phyloP scores from a whole-genome alignment of 2,797 vertebrate genomes.

The Phylloscopus collybita region DNA sequence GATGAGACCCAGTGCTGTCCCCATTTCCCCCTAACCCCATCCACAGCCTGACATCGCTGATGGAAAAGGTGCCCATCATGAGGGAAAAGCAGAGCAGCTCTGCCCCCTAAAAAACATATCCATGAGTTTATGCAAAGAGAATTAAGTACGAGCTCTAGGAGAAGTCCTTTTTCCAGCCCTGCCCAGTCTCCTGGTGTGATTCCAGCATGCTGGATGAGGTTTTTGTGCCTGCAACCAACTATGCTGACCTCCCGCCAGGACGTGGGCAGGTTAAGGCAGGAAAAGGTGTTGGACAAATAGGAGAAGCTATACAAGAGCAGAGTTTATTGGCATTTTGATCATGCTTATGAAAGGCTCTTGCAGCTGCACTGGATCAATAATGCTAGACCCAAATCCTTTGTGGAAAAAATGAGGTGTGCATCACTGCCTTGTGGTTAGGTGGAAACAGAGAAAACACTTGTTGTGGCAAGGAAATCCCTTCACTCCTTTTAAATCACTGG shows the following conservation, averaged over 20 bases:
- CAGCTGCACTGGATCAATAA: neutral
- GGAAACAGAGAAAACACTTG: neutral
- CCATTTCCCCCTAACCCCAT: neutral
- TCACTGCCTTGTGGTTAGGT: neutral
- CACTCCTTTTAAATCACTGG: neutral
- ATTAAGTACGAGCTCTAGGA: neutral
- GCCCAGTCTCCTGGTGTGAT: neutral
- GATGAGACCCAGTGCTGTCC: neutral
- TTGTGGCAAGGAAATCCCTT: neutral
- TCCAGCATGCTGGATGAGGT: neutral
- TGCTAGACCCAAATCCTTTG: neutral
- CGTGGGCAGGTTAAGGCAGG: neutral
- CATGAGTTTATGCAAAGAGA: neutral
- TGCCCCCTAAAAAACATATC: neutral
- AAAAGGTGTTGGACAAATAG: neutral
- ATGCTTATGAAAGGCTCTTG: neutral
- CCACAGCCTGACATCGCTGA: accelerated
- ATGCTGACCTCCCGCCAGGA: accelerated
- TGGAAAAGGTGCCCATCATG: accelerated
- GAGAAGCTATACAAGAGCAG: neutral
- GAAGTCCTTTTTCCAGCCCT: constrained; percentile 8
- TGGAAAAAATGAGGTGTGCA: neutral
- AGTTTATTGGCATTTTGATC: neutral
- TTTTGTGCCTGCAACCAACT: neutral
- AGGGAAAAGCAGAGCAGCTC: neutral